Conservation (phyloP, 2,888 invertebrate species). For the Meganola albula region DNA sequence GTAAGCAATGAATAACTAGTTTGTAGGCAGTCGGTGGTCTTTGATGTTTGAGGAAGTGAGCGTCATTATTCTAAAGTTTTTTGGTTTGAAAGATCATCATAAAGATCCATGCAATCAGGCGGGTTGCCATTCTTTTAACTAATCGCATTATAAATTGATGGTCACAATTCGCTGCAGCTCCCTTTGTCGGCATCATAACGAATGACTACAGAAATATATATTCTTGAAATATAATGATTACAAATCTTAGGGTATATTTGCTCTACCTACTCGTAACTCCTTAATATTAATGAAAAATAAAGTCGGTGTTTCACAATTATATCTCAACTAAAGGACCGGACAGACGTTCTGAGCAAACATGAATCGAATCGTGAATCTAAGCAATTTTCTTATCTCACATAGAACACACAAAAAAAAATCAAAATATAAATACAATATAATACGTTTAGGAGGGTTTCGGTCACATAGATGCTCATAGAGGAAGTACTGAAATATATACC, state of each 20-base stretch:
- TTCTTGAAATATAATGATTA: slow-evolving; percentile 57
- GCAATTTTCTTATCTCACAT: no score
- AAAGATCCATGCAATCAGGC: slow-evolving; percentile 62
- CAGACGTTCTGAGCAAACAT: no score
- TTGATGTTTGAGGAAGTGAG: slow-evolving; percentile 45
- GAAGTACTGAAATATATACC: no score
- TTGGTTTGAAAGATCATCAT: slow-evolving; percentile 51
- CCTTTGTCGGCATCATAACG: slow-evolving; percentile 67
- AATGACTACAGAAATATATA: slow-evolving; percentile 53
- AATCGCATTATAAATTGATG: slow-evolving; percentile 74
- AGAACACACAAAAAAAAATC: no score
- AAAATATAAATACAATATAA: no score
- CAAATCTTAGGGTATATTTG: no score
- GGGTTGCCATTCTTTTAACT: slow-evolving; percentile 66
- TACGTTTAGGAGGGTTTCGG: no score
- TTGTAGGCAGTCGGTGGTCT: slow-evolving; percentile 34
- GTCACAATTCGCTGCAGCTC: slow-evolving; percentile 49
- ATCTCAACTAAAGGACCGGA: no score
- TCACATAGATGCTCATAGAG: no score
- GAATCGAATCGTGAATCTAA: no score
- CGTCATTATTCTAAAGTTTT: slow-evolving; percentile 48
- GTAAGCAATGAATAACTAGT: slow-evolving; percentile 46
- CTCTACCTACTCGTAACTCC: no score
- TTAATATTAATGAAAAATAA: slow-evolving; percentile 8
- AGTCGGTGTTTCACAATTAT: no score